Evolutionary conservation across 2,113 vertebrate genomes (phyloP), one percentile per base, ranked within the genome.

Genomic region (Recurvirostra avosetta): DNA sequence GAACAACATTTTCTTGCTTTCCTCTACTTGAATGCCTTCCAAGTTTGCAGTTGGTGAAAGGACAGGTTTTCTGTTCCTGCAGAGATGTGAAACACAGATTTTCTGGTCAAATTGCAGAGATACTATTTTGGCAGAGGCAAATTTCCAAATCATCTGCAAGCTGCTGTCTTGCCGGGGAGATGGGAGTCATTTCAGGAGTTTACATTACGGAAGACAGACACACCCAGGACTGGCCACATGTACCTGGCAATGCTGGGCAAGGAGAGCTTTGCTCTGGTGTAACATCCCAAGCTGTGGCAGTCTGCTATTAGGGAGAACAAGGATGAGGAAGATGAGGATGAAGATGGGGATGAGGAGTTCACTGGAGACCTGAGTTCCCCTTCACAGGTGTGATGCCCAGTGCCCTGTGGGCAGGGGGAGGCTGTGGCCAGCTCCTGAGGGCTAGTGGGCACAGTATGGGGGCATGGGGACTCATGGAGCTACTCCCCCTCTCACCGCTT

Each of bases 61-160:
- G 65, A 89, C 41, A 49, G 36, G 30, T 27, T 88, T 91, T 93
- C 67, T 79, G 19, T 68, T 93, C 91, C 92, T 82, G 47, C 34
- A 13, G 66, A 90, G 58, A 68, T 73, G 43, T 90, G 92, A 93
- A 92, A 88, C 40, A 63, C 38, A 43, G 58, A 52, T 82, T 93
- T 97, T 86, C 79, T 88, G 86, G 75, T 92, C 53, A 93, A 96
- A 88, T 45, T 20, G 71, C 75, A 95, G 55, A 70, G 67, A 53
- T 53, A 55, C 32, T 83, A 41, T 52, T 88, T 95, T 86, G 91
- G 58, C 66, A 82, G 45, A 72, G 49, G 30, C 12, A 61, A 66
- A 62, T 80, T 77, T 80, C 86, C 72, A 80, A 80, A 45, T 80
- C 22, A 15, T 74, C 79, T 74, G 47, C 26, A 22, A 93, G 75